Conservation (phyloP, 1,140 invertebrate genomes). For the Polyergus mexicanus region DNA sequence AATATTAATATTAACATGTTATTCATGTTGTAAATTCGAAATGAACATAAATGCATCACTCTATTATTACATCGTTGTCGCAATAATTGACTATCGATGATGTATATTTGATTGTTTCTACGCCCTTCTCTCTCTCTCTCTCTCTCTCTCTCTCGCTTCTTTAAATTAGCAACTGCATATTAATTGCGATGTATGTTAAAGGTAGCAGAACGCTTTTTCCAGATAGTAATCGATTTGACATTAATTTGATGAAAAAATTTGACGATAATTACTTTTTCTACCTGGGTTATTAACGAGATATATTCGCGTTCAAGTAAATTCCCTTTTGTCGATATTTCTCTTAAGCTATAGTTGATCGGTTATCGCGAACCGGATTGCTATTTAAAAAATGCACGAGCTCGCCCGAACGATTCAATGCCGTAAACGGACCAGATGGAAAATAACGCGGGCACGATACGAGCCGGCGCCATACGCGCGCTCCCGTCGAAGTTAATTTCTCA, state of each 20-base stretch:
- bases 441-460: conserved; percentile 6
- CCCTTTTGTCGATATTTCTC: conserved; percentile 1
- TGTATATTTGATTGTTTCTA: conserved; percentile 2
- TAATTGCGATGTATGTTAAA: background rate
- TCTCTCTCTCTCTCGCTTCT: too few relatives aligned
- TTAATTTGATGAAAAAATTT: too few relatives aligned
- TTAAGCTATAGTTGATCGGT: conserved; percentile 15
- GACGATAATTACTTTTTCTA: too few relatives aligned
- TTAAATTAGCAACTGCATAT: too few relatives aligned
- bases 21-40: background rate
- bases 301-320: background rate
- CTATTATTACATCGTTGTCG: background rate
- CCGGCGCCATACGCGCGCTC: background rate
- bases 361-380: conserved; percentile 14
- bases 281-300: background rate
- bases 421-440: conserved; percentile 33
- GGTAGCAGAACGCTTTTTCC: background rate
- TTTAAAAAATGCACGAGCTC: conserved; percentile 56
- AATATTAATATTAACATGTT: conserved; percentile 8
- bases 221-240: too few relatives aligned
- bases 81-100: conserved; percentile 23
- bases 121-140: too few relatives aligned
- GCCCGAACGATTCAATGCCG: conserved; percentile 3
- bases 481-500: background rate
- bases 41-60: background rate